phyloP scores from a whole-genome alignment of 2,113 vertebrate genomes.

The Leptobrachium leishanense region DNA sequence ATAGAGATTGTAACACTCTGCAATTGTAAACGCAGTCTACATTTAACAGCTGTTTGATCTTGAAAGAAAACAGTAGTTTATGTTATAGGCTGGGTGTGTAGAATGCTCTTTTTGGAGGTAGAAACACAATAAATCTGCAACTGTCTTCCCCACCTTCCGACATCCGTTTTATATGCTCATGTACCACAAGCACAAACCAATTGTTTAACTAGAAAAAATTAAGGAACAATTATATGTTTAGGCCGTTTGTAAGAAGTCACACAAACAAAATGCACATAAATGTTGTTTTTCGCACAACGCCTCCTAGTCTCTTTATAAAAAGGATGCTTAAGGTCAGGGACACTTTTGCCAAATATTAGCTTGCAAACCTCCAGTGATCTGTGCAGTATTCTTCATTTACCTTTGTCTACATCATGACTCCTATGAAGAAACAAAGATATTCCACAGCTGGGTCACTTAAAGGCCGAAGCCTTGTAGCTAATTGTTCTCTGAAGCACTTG shows the following conservation, averaged over 20 bases:
- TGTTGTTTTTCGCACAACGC: slow-evolving; percentile 8
- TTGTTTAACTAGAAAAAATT: neutral
- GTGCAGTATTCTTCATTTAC: neutral
- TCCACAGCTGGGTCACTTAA: slow-evolving; percentile 11
- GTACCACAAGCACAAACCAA: neutral
- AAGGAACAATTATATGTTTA: neutral
- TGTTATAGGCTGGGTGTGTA: slow-evolving; percentile 10
- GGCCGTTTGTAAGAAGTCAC: neutral
- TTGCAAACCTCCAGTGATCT: neutral
- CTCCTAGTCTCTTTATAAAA: slow-evolving; percentile 4
- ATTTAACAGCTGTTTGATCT: slow-evolving; percentile 23
- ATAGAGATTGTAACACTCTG: neutral
- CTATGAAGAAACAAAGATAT: slow-evolving; percentile 1
- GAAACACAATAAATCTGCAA: neutral
- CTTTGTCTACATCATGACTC: slow-evolving; percentile 6
- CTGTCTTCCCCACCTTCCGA: slow-evolving; percentile 12
- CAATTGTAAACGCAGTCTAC: neutral
- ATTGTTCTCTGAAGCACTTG: neutral
- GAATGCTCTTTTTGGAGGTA: slow-evolving; percentile 7
- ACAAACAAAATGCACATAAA: slow-evolving; percentile 7
- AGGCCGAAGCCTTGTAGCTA: neutral
- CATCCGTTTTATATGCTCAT: neutral
- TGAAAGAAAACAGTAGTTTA: slow-evolving; percentile 12
- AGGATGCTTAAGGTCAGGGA: neutral
- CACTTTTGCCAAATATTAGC: neutral